phyloP scores from a whole-genome alignment of 2,797 vertebrate species.

The Phataginus tetradactyla region DNA sequence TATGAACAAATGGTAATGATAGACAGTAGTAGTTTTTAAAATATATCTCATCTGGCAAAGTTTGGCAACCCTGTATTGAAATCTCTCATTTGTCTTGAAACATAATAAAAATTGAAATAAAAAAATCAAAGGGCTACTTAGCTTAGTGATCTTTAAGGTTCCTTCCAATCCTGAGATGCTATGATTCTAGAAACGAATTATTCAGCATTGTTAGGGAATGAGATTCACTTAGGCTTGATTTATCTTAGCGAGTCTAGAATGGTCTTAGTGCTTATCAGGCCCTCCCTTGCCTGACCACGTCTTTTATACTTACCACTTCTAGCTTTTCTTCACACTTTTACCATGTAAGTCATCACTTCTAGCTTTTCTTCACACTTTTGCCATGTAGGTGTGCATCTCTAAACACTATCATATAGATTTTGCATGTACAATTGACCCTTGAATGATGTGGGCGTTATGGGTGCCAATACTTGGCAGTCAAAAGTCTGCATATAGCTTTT shows the following conservation, averaged over 20 bases:
- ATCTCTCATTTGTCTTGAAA: not conserved
- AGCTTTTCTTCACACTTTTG: not conserved
- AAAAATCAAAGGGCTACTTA: not conserved
- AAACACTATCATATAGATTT: not conserved
- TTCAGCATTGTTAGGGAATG: not conserved
- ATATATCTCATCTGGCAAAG: not conserved
- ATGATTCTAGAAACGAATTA: slow-evolving; percentile 5
- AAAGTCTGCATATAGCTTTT: no score
- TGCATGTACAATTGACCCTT: not conserved
- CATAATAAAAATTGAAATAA: not conserved
- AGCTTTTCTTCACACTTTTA: not conserved
- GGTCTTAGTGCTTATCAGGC: not conserved
- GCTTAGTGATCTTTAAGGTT: not conserved
- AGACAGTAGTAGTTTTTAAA: not conserved
- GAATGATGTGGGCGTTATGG: no score
- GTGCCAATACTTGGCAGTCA: no score
- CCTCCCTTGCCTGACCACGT: not conserved
- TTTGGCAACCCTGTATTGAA: not conserved
- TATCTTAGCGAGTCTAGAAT: not conserved
- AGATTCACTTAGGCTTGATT: not conserved
- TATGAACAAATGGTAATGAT: not conserved
- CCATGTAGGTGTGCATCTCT: not conserved
- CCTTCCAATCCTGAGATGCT: not conserved
- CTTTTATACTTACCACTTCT: not conserved
- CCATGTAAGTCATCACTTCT: not conserved